Percentiles rank a stretch among this genome's conserved stretches.
phyloP scores from a whole-genome alignment of 2,888 invertebrate genomes.

The Herminia tarsipennalis region DNA sequence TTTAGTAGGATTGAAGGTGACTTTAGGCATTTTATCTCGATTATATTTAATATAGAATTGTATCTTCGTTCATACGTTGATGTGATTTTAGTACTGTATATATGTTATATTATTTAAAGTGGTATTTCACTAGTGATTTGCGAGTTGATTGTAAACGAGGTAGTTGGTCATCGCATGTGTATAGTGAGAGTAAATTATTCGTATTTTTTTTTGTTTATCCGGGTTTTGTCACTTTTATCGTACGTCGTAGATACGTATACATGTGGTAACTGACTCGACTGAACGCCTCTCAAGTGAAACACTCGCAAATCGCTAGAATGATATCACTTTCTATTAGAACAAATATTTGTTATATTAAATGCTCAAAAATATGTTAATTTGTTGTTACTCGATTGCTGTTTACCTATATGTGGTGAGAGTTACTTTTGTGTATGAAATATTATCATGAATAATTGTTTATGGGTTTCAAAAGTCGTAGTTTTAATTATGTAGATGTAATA shows the following conservation, averaged over 20 bases:
- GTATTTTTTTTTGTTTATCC: too few relatives aligned
- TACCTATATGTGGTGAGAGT: constrained; percentile 68
- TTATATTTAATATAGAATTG: constrained; percentile 42
- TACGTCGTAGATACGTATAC: too few relatives aligned
- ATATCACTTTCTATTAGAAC: too few relatives aligned
- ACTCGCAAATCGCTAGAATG: too few relatives aligned
- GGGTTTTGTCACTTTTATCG: too few relatives aligned
- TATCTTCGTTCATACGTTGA: constrained; percentile 31
- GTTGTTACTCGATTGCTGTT: constrained; percentile 63
- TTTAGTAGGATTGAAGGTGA: constrained; percentile 24
- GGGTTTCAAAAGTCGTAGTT: constrained; percentile 53
- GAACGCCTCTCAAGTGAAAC: too few relatives aligned
- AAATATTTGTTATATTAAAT: constrained; percentile 51
- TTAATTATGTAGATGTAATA: constrained; percentile 38
- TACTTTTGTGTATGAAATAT: constrained; percentile 57
- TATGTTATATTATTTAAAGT: constrained; percentile 15
- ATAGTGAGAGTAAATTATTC: too few relatives aligned
- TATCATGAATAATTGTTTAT: constrained; percentile 48
- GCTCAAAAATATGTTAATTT: constrained; percentile 71
- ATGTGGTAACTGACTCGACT: too few relatives aligned
- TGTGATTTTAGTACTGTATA: constrained; percentile 24
- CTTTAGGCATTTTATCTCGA: constrained; percentile 47
- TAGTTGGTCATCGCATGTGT: too few relatives aligned
- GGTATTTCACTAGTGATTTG: too few relatives aligned
- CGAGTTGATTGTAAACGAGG: too few relatives aligned